Conservation (phyloP, 2,113 vertebrate genomes). For the Drymodes brunneopygia region DNA sequence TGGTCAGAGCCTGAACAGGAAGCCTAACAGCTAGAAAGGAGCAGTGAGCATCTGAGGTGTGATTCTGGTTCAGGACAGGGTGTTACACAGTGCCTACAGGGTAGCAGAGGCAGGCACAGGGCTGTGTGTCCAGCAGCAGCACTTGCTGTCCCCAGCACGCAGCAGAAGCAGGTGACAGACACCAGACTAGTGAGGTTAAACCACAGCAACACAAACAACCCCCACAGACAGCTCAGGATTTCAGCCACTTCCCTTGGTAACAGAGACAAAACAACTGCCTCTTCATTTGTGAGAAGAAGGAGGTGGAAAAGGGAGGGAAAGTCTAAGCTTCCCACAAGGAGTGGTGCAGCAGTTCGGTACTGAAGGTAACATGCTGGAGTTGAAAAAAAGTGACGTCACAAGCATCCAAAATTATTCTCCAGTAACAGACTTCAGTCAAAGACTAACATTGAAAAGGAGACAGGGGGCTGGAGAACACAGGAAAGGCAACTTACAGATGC, state of each 20-base stretch:
- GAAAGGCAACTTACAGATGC: conserved; percentile 75
- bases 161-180: not conserved
- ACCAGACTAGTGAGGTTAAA: not conserved
- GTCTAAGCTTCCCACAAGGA: not conserved
- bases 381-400: not conserved
- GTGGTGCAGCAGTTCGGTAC: not conserved
- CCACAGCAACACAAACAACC: not conserved
- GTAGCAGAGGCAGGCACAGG: not conserved
- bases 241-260: not conserved
- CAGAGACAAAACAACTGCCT: not conserved
- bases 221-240: not conserved
- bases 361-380: not conserved
- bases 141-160: fast-evolving
- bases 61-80: not conserved
- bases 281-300: not conserved
- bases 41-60: not conserved
- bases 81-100: not conserved
- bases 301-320: not conserved
- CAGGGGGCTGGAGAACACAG: not conserved
- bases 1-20: not conserved
- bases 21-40: not conserved
- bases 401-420: not conserved
- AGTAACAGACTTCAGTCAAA: not conserved
- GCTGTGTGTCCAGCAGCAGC: not conserved
- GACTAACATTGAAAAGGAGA: not conserved